Percentiles rank a stretch among this genome's conserved stretches.
Conservation (phyloP, 2,888 invertebrate species). For the Eristalis tenax region DNA sequence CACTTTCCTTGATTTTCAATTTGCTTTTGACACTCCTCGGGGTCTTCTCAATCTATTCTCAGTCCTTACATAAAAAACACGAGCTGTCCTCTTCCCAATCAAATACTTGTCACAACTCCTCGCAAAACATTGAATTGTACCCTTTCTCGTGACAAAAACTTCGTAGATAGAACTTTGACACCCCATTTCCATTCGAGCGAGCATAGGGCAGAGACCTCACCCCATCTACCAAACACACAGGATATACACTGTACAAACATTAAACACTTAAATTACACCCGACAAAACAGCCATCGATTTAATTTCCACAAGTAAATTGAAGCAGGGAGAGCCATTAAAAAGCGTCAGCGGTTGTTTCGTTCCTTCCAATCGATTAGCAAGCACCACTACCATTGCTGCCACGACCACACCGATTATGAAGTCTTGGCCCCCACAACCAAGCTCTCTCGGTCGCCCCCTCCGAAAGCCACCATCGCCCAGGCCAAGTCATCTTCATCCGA, state of each 20-base stretch:
- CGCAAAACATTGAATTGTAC: not conserved
- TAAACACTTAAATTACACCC: conserved; percentile 52
- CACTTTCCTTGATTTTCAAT: not conserved
- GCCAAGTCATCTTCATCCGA: not conserved
- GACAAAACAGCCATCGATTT: conserved; percentile 56
- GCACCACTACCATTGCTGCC: conserved; percentile 18
- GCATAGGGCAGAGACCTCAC: not conserved
- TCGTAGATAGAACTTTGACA: conserved; percentile 24
- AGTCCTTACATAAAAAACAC: not conserved
- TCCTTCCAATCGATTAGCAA: conserved; percentile 59
- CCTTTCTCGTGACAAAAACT: not conserved
- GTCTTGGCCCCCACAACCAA: conserved; percentile 23
- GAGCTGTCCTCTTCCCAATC: too few relatives aligned
- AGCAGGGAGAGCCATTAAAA: conserved; percentile 54
- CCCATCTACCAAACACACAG: not conserved
- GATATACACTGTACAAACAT: conserved; percentile 26
- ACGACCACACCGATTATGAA: conserved; percentile 60
- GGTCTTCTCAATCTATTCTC: not conserved
- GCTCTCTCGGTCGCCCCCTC: not conserved
- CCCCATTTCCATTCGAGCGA: conserved; percentile 31
- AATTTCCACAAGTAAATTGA: conserved; percentile 55
- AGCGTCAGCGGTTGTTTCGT: conserved; percentile 55
- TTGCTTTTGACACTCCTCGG: not conserved
- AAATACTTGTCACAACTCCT: not conserved
- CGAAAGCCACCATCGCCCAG: not conserved